A percentile compares a stretch with the other conserved stretches of the same genome.
phyloP scores from a whole-genome alignment of 1,140 invertebrate species.

The Bombus fervidus region DNA sequence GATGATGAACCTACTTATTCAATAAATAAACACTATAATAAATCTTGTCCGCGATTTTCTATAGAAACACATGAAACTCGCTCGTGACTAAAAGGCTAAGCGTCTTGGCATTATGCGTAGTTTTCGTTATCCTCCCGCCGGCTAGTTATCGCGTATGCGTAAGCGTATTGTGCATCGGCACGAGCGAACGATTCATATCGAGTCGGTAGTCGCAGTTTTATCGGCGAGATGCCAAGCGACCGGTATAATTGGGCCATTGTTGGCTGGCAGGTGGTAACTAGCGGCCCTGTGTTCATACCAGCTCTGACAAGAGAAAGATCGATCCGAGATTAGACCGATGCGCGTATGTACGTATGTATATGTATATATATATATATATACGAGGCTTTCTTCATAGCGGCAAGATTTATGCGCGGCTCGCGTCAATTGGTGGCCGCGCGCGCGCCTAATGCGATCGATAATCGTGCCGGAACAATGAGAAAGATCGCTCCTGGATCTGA shows the following conservation, averaged over 20 bases:
- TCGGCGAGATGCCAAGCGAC: conserved; percentile 35
- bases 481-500: conserved; percentile 32
- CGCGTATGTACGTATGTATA: not conserved
- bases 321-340: conserved; percentile 48
- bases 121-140: conserved; percentile 6
- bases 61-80: too few relatives aligned
- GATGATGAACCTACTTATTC: too few relatives aligned
- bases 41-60: too few relatives aligned
- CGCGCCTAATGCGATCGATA: conserved; percentile 34
- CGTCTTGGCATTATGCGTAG: conserved; percentile 29
- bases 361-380: not conserved
- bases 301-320: conserved; percentile 49
- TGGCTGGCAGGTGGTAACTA: conserved; percentile 59
- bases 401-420: conserved; percentile 36
- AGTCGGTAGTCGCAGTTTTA: conserved; percentile 48
- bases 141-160: conserved; percentile 14
- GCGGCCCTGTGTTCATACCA: conserved; percentile 15
- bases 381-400: conserved; percentile 38
- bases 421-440: conserved; percentile 28
- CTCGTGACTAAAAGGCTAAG: not conserved
- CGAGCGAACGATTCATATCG: conserved; percentile 46
- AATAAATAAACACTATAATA: too few relatives aligned
- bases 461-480: conserved; percentile 35
- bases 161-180: conserved; percentile 38
- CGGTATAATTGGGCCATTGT: conserved; percentile 59